These are phyloP conservation scores for Xestia ashworthii DNA, from an alignment of 2,888 invertebrate genomes.

Conservation along the genomic window DNA sequence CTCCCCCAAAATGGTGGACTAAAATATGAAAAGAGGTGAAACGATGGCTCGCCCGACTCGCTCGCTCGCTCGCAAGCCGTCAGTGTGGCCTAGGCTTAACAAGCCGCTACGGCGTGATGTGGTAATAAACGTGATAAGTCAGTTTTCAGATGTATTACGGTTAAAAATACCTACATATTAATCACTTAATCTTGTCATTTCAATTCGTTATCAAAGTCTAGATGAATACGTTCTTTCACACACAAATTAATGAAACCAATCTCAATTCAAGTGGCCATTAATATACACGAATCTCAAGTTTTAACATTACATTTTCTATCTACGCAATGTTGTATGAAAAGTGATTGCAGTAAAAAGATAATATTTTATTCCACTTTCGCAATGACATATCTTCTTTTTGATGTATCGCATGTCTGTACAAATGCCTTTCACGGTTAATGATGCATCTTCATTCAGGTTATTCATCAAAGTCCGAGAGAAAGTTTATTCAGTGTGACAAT, in stretches of 20 bases:
- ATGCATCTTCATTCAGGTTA: slow-evolving; percentile 42
- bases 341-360: slow-evolving; percentile 16
- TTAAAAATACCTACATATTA: too few species aligned
- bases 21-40: too few species aligned
- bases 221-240: slow-evolving; percentile 20
- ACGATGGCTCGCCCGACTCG: too few species aligned
- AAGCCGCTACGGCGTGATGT: too few species aligned
- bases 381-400: slow-evolving; percentile 31
- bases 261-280: slow-evolving; percentile 9
- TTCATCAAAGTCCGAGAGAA: slow-evolving; percentile 43
- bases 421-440: slow-evolving; percentile 49
- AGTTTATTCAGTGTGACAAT: slow-evolving; percentile 41
- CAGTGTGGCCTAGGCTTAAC: too few species aligned
- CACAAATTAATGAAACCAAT: slow-evolving; percentile 15
- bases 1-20: too few species aligned
- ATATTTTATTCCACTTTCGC: slow-evolving; percentile 19
- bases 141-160: not conserved
- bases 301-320: slow-evolving; percentile 16
- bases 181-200: not conserved
- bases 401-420: slow-evolving; percentile 29
- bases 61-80: too few species aligned
- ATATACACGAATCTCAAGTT: slow-evolving; percentile 22
- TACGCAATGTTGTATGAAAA: slow-evolving; percentile 37
- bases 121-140: not conserved
- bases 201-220: not conserved